Conservation (phyloP, 2,797 vertebrate genomes). For the Ctenopoma multispine region DNA sequence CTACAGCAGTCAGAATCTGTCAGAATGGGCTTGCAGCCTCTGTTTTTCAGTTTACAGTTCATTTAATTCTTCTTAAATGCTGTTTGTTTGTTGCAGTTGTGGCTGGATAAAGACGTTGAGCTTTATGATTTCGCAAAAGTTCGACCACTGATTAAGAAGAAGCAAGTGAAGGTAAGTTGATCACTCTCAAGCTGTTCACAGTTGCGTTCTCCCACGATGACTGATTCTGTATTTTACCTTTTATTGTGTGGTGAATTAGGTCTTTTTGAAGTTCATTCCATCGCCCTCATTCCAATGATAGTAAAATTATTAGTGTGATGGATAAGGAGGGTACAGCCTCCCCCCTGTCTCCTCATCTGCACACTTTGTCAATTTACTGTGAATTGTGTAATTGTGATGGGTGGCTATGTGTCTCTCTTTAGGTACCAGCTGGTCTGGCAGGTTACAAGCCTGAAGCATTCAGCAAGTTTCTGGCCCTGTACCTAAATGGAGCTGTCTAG, state of each 20-base stretch:
- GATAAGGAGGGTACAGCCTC: no score
- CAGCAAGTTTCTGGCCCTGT: constrained; percentile 93
- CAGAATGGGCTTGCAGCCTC: no score
- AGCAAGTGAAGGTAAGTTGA: constrained; percentile 85
- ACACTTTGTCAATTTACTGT: neutral
- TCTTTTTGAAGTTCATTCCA: neutral
- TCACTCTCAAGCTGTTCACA: no score
- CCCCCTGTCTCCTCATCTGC: neutral
- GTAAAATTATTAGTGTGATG: neutral
- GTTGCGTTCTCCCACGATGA: neutral
- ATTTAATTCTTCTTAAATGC: neutral
- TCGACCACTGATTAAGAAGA: constrained; percentile 86
- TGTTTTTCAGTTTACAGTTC: neutral
- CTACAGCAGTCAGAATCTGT: no score
- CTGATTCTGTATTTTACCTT: neutral
- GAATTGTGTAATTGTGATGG: constrained; percentile 6
- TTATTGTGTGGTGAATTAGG: neutral
- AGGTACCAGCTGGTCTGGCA: constrained; percentile 91
- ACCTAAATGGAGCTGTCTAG: constrained; percentile 90
- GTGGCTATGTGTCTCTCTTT: constrained; percentile 38
- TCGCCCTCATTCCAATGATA: neutral
- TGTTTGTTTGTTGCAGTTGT: constrained; percentile 68
- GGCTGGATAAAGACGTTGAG: constrained; percentile 89
- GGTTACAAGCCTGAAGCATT: constrained; percentile 92
- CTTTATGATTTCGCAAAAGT: constrained; percentile 90